Evolutionary conservation across 2,888 invertebrate genomes (phyloP).

Genomic region (Flexamia atlantica): DNA sequence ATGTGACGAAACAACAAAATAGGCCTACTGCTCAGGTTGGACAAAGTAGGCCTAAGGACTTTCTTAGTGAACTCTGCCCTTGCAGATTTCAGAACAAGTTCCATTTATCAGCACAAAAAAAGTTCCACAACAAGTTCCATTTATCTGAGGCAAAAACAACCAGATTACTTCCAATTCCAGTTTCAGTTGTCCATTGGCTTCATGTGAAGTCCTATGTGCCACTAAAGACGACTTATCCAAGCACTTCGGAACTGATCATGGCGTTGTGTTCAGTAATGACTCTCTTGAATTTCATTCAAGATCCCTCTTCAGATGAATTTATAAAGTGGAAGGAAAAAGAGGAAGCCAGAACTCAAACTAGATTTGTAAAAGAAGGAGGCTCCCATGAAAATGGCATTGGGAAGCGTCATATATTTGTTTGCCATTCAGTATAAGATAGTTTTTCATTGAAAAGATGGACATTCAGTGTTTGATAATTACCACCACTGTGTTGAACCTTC

Average conservation of each 20-base stretch:
- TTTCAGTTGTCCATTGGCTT: neutral
- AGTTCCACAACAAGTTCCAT: too few relatives aligned
- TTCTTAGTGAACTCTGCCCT: neutral
- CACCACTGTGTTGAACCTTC: too few relatives aligned
- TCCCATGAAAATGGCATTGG: neutral
- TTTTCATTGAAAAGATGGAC: too few relatives aligned
- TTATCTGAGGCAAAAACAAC: neutral
- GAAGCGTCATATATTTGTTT: neutral
- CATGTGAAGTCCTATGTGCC: neutral
- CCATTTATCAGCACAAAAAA: neutral
- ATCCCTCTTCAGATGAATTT: neutral
- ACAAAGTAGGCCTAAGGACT: neutral
- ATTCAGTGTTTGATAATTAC: too few relatives aligned
- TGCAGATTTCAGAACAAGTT: neutral
- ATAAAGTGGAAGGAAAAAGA: neutral
- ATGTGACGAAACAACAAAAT: neutral
- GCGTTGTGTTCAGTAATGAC: neutral
- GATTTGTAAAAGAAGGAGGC: conserved; percentile 5
- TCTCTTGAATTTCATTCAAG: neutral
- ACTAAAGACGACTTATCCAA: neutral
- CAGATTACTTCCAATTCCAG: neutral
- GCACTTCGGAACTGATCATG: neutral
- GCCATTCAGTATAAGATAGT: too few relatives aligned
- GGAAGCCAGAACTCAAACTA: neutral
- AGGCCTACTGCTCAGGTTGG: neutral